Conservation (phyloP, 64 coral and sea anemone genomes). For the Pocillopora verrucosa region DNA sequence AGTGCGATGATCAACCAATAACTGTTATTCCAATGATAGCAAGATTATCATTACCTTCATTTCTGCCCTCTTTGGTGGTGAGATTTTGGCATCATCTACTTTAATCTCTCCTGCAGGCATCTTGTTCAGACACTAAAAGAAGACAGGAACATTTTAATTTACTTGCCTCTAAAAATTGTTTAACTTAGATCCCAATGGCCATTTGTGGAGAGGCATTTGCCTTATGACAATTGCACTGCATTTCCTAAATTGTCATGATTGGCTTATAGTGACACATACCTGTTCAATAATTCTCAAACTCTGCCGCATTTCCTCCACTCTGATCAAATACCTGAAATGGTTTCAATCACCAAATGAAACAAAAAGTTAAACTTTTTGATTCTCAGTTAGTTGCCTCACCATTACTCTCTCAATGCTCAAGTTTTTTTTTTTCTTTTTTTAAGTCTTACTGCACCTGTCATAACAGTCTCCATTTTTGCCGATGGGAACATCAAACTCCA, state of each 20-base stretch:
- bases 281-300: slow-evolving; percentile 95
- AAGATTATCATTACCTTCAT: slow-evolving; percentile 77
- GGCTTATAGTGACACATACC: slow-evolving; percentile 4
- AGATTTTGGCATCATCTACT: slow-evolving; percentile 98
- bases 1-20: too few relatives aligned
- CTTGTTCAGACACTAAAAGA: slow-evolving; percentile 83
- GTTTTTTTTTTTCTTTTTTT: too few relatives aligned
- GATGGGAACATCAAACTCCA: slow-evolving; percentile 97
- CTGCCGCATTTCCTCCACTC: slow-evolving; percentile 96
- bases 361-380: neutral
- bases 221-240: too few relatives aligned
- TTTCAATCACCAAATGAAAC: slow-evolving; percentile 6
- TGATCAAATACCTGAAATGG: slow-evolving; percentile 80
- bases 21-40: too few relatives aligned
- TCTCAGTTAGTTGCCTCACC: neutral
- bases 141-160: neutral
- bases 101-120: slow-evolving; percentile 94
- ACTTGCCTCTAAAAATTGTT: too few relatives aligned
- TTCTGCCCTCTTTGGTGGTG: slow-evolving; percentile 92
- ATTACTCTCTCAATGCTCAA: neutral
- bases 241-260: too few relatives aligned
- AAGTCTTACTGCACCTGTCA: slow-evolving; percentile 65
- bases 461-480: slow-evolving; percentile 98
- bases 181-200: too few relatives aligned
- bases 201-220: too few relatives aligned